Percentiles rank a stretch among this genome's conserved stretches.
Evolutionary conservation across 1,140 invertebrate genomes (phyloP).

Genomic region (Leptinotarsa defecta): DNA sequence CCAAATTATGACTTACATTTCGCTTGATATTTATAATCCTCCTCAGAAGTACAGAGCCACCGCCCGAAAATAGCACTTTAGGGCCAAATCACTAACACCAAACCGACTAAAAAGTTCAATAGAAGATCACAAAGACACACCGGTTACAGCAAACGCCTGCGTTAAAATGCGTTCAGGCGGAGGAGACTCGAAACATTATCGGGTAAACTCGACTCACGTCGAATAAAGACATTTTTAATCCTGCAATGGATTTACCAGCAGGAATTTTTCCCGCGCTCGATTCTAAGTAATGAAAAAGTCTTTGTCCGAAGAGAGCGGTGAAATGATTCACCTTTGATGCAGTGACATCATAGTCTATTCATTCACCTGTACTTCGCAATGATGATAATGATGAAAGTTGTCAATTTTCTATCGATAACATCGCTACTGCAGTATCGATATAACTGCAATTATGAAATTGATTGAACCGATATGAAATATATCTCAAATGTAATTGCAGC

Average conservation of each 20-base stretch:
- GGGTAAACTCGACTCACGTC: not conserved
- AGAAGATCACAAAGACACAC: not conserved
- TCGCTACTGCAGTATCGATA: too few relatives aligned
- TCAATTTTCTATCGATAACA: too few relatives aligned
- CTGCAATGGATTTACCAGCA: not conserved
- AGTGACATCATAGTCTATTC: not conserved
- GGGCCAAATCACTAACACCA: not conserved
- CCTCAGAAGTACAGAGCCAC: not conserved
- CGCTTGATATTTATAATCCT: not conserved
- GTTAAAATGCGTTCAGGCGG: slow-evolving; percentile 17
- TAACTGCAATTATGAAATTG: too few relatives aligned
- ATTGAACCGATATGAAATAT: too few relatives aligned
- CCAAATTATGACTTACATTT: not conserved
- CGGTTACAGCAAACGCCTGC: slow-evolving; percentile 12
- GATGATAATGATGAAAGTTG: not conserved
- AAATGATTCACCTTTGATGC: slow-evolving; percentile 5
- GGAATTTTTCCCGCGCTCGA: slow-evolving; percentile 2
- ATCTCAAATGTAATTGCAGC: too few relatives aligned
- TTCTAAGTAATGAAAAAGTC: not conserved
- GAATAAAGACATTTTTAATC: not conserved
- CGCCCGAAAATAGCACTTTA: slow-evolving; percentile 7
- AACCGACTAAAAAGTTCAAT: slow-evolving; percentile 12
- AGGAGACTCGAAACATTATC: not conserved
- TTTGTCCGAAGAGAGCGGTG: not conserved
- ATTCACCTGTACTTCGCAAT: not conserved